Evolutionary conservation across 1,140 invertebrate genomes (phyloP), one percentile per base, ranked within the genome.

Genomic region (Caerostris darwini): DNA sequence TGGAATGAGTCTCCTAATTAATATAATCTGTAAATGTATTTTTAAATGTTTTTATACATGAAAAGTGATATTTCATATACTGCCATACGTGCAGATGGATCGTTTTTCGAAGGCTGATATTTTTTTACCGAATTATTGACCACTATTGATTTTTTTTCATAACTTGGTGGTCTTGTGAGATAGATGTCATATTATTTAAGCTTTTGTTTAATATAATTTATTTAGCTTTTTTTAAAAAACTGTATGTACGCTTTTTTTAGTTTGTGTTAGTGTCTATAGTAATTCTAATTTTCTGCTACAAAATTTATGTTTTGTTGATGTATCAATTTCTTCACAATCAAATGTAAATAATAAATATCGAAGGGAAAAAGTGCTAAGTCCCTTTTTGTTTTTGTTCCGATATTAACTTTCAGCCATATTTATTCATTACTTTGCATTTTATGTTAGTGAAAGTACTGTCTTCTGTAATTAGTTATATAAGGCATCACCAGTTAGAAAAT

Each of bases 101-200:
- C 83, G 50, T 67, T 64, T 77, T 59, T 91, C 5, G 56, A 91
- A 91, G 58, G 57, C 54, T 81, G 90, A 91, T 91, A 69, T 89
- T 71, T 92, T 89, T 87, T 82, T 93, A 69, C 92, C 92, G 92
- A 93, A 93, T 93, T 93, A 93, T 87, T 93, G 82, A 93, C 59
- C 92, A 93, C 56, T 64, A 7, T 85, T 93, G 82, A 71, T 12
- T 77, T 77, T 93, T 57, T 61, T 87, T 93, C 77, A 58, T 58
- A 50, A 50, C 8, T 58, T 19, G 53, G 92, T 86, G 92, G 85
- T 93, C 77, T 93, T 93, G 92, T 93, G 92, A 93, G 92, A 93
- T 87, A 86, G 61, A 91, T 59, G 71, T 82, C 19, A 71, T 93
- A 87, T 93, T 87, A 93, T 93, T 87, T 93, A 87, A 86, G 82